phyloP scores from a whole-genome alignment of 2,888 invertebrate genomes.

The Cryptocheilus praepositus region DNA sequence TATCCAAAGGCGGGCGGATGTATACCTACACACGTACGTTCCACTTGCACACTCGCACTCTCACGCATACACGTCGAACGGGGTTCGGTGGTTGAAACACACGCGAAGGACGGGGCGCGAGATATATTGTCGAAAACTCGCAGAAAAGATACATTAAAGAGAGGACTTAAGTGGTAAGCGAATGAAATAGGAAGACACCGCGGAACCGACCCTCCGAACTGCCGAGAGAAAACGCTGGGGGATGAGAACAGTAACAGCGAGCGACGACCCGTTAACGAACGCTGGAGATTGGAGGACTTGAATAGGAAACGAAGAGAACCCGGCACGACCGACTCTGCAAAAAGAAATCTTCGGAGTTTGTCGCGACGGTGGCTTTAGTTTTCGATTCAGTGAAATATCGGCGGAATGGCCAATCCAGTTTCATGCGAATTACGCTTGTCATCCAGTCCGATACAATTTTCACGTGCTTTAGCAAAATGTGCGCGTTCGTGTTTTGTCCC shows the following conservation, averaged over 20 bases:
- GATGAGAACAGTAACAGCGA: not conserved
- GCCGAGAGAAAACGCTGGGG: not conserved
- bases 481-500: too few species aligned
- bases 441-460: too few species aligned
- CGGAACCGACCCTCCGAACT: constrained; percentile 19
- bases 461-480: too few species aligned
- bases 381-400: too few species aligned
- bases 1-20: constrained; percentile 13
- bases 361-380: too few species aligned
- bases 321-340: not conserved
- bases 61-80: not conserved
- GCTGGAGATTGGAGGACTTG: not conserved
- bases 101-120: constrained; percentile 22
- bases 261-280: not conserved
- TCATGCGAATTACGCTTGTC: too few species aligned
- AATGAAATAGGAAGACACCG: constrained; percentile 27
- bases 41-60: not conserved
- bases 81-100: constrained; percentile 19
- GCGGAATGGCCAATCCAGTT: too few species aligned
- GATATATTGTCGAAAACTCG: constrained; percentile 47
- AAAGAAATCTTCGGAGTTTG: too few species aligned
- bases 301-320: not conserved
- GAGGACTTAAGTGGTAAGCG: constrained; percentile 27
- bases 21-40: constrained; percentile 20
- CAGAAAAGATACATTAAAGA: constrained; percentile 50